These are phyloP conservation scores for Chesias legatella DNA, from an alignment of 2,888 invertebrate genomes.

Conservation along the genomic window DNA sequence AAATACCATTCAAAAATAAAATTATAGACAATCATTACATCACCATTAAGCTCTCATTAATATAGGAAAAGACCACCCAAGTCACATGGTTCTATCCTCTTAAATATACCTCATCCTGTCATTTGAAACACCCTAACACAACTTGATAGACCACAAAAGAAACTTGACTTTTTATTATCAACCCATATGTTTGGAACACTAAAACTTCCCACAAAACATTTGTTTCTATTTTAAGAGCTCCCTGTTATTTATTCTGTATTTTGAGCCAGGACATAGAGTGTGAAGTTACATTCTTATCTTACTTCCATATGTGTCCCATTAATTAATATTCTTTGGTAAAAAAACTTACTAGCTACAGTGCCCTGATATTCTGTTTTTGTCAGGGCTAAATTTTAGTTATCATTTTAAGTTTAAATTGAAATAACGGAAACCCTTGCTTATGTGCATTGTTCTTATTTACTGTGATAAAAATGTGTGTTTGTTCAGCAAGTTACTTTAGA, in stretches of 20 bases:
- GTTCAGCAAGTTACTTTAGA: too few species aligned
- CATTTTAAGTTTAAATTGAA: too few species aligned
- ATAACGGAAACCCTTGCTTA: too few species aligned
- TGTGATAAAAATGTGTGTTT: too few species aligned
- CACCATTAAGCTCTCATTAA: conserved; percentile 3
- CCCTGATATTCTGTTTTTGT: too few species aligned
- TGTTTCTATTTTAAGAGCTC: too few species aligned
- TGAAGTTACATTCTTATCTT: conserved; percentile 26
- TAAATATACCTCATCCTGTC: conserved; percentile 25
- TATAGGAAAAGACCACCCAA: conserved; percentile 22
- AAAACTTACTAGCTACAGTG: conserved; percentile 5
- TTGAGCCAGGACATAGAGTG: conserved; percentile 23
- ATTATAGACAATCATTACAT: too few species aligned
- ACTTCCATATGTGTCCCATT: conserved; percentile 10
- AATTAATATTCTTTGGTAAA: conserved; percentile 12
- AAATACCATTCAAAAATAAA: too few species aligned
- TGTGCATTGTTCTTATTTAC: too few species aligned
- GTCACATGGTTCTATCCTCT: conserved; percentile 15
- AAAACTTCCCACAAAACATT: conserved; percentile 28
- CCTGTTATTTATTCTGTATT: conserved; percentile 19
- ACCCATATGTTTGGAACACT: conserved; percentile 34
- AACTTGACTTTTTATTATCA: conserved; percentile 35
- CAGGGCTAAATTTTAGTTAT: too few species aligned
- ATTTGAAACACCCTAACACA: conserved; percentile 30
- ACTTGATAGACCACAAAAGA: conserved; percentile 39